These are phyloP conservation scores for Teinopalpus imperialis DNA, from an alignment of 2,888 invertebrate genomes.

Conservation along the genomic window DNA sequence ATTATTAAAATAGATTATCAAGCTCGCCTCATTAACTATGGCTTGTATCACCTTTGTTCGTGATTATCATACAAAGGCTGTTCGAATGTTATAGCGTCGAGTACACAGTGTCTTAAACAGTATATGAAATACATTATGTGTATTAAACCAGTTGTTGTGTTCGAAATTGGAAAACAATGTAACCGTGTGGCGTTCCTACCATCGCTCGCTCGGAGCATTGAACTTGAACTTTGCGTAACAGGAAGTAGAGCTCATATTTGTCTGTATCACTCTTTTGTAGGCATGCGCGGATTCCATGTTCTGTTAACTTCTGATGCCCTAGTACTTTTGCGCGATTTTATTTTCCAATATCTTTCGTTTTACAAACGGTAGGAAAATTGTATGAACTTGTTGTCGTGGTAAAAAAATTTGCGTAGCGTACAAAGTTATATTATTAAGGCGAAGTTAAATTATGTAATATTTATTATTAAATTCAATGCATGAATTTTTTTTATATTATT, in stretches of 20 bases:
- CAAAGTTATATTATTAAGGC: no score
- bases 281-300: conserved; percentile 26
- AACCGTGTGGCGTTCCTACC: conserved; percentile 10
- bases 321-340: conserved; percentile 39
- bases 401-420: no score
- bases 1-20: conserved; percentile 30
- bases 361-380: no score
- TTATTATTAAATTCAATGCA: no score
- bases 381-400: no score
- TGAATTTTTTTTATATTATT: no score
- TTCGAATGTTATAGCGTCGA: conserved; percentile 24
- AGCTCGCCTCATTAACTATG: conserved; percentile 22
- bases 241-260: conserved; percentile 28
- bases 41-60: conserved; percentile 29
- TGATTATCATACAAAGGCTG: conserved; percentile 33
- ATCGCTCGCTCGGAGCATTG: conserved; percentile 22
- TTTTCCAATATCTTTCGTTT: no score
- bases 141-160: conserved; percentile 23
- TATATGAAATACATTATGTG: conserved; percentile 24
- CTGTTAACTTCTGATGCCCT: conserved; percentile 34
- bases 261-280: conserved; percentile 9
- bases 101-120: conserved; percentile 26
- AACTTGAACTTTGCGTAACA: conserved; percentile 33
- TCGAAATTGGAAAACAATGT: conserved; percentile 30
- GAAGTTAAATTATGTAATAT: no score